These are phyloP conservation scores for Metacarcinus magister DNA, from an alignment of 2,888 invertebrate species.

Conservation along the genomic window DNA sequence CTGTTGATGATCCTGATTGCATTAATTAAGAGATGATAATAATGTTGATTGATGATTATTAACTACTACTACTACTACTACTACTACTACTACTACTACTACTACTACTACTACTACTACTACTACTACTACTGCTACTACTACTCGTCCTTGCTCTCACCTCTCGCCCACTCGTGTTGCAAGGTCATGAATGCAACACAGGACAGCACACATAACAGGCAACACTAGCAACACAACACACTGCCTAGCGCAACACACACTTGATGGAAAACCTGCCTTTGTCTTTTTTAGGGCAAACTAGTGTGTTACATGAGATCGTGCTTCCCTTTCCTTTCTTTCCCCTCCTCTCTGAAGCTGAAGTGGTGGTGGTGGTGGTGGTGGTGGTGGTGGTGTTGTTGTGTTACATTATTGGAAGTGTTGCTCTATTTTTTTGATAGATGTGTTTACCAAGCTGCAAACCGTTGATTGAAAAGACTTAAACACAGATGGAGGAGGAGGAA, in stretches of 20 bases:
- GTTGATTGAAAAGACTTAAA: not conserved
- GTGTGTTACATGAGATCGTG: not conserved
- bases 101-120: slow-evolving; percentile 22
- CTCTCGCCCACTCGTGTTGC: not conserved
- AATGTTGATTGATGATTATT: not conserved
- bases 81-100: not conserved
- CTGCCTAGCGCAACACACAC: not conserved
- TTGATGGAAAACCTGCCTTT: not conserved
- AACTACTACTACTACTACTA: too few species aligned
- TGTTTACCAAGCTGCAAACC: not conserved
- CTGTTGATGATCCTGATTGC: too few species aligned
- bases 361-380: too few species aligned
- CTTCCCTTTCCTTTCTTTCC: too few species aligned
- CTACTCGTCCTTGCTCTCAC: not conserved
- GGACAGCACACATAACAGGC: not conserved
- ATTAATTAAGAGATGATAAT: not conserved
- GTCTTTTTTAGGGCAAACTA: not conserved
- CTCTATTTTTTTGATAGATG: not conserved
- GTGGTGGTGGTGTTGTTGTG: not conserved
- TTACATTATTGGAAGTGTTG: not conserved
- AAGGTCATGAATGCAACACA: not conserved
- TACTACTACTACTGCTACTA: slow-evolving; percentile 59
- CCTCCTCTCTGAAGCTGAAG: too few species aligned
- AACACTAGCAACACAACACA: not conserved
- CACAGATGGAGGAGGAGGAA: not conserved